Evolutionary conservation across 2,797 vertebrate genomes (phyloP).

Genomic region (Morus bassanus): DNA sequence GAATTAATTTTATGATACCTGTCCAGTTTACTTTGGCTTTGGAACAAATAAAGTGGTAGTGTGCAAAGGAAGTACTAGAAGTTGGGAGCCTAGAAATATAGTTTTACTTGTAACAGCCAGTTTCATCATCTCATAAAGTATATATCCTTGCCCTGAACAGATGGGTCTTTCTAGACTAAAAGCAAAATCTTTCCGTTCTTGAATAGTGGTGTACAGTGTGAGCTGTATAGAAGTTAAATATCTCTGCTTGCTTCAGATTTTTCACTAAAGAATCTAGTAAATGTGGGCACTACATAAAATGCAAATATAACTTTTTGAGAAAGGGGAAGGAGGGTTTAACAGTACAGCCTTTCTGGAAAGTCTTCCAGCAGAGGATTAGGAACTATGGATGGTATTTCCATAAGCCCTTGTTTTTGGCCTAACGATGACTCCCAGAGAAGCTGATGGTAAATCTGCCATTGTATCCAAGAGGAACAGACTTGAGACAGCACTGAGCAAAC

Average conservation of each 20-base stretch:
- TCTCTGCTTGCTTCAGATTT: background rate
- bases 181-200: background rate
- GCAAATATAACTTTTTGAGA: background rate
- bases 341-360: constrained; percentile 5
- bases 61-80: background rate
- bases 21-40: background rate
- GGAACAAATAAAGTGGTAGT: background rate
- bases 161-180: background rate
- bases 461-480: constrained; percentile 47
- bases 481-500: constrained; percentile 33
- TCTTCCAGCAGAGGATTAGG: constrained; percentile 44
- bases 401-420: constrained; percentile 48
- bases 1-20: background rate
- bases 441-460: constrained; percentile 51
- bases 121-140: background rate
- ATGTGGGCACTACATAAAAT: background rate
- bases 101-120: background rate
- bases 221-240: background rate
- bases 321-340: background rate
- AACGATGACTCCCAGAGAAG: constrained; percentile 32
- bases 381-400: constrained; percentile 48
- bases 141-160: background rate
- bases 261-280: background rate
- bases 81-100: background rate
- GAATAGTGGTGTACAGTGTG: background rate